Evolutionary conservation across 2,888 invertebrate genomes (phyloP).

Genomic region (Epistrophe eligans): DNA sequence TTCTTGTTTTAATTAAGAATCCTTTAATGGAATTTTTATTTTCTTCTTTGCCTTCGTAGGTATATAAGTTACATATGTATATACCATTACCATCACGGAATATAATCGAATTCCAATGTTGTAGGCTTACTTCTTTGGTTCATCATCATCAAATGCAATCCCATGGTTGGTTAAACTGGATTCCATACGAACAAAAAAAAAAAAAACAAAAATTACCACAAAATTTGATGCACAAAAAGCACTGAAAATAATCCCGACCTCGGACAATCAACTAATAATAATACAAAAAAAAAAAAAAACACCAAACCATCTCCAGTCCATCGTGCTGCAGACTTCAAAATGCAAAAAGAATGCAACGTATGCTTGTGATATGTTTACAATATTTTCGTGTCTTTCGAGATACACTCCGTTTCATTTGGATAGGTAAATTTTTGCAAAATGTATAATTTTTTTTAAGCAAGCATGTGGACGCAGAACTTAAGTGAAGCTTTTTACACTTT

Average conservation of each 20-base stretch:
- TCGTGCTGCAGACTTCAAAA: constrained; percentile 11
- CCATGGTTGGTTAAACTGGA: constrained; percentile 54
- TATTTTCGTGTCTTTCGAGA: constrained; percentile 23
- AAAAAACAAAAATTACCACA: constrained; percentile 8
- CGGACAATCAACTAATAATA: constrained; percentile 51
- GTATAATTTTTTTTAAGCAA: too few species aligned
- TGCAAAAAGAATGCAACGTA: constrained; percentile 37
- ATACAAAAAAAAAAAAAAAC: background rate
- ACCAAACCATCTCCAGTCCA: background rate
- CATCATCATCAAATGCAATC: constrained; percentile 49
- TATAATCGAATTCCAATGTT: constrained; percentile 70
- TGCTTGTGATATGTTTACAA: constrained; percentile 53
- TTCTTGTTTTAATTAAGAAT: constrained; percentile 53
- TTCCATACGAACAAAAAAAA: background rate
- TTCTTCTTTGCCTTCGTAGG: background rate
- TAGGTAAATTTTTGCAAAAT: too few species aligned
- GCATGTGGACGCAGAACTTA: too few species aligned
- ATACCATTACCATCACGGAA: background rate
- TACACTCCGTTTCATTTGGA: constrained; percentile 6
- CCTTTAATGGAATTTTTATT: constrained; percentile 38
- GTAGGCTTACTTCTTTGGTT: background rate
- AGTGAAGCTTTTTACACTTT: too few species aligned
- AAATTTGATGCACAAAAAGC: constrained; percentile 27
- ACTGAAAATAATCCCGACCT: constrained; percentile 63
- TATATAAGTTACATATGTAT: background rate